A percentile compares a stretch with the other conserved stretches of the same genome.
phyloP scores from a whole-genome alignment of 64 coral and sea anemone species.

The Astreopora myriophthalma region DNA sequence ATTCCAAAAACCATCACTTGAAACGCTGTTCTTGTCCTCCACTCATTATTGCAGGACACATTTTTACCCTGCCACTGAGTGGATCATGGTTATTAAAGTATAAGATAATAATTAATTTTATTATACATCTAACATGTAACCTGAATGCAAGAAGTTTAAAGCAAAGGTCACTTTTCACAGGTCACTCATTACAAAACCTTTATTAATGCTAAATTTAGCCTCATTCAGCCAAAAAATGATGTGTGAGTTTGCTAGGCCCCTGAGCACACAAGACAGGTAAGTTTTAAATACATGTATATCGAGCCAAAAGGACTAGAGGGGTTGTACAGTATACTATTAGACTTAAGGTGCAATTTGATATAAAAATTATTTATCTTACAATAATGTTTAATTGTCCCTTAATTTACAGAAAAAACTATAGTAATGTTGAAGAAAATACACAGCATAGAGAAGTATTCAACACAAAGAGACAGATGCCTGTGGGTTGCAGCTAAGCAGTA shows the following conservation, averaged over 20 bases:
- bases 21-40: too few relatives aligned
- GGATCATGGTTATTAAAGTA: too few relatives aligned
- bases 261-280: not conserved
- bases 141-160: too few relatives aligned
- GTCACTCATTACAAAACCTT: too few relatives aligned
- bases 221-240: too few relatives aligned
- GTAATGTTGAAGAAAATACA: constrained; percentile 35
- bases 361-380: constrained; percentile 36
- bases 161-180: too few relatives aligned
- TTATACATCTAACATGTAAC: too few relatives aligned
- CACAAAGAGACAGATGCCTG: constrained; percentile 21
- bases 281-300: not conserved
- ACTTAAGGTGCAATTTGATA: not conserved
- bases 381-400: constrained; percentile 55
- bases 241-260: not conserved
- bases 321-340: not conserved
- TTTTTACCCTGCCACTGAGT: too few relatives aligned
- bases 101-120: too few relatives aligned
- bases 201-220: too few relatives aligned
- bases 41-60: too few relatives aligned
- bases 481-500: constrained; percentile 40
- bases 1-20: too few relatives aligned
- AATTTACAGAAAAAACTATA: constrained; percentile 47
- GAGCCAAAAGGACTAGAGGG: not conserved
- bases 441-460: constrained; percentile 48